phyloP scores from a whole-genome alignment of 2,797 vertebrate genomes.

The Acridotheres tristis region DNA sequence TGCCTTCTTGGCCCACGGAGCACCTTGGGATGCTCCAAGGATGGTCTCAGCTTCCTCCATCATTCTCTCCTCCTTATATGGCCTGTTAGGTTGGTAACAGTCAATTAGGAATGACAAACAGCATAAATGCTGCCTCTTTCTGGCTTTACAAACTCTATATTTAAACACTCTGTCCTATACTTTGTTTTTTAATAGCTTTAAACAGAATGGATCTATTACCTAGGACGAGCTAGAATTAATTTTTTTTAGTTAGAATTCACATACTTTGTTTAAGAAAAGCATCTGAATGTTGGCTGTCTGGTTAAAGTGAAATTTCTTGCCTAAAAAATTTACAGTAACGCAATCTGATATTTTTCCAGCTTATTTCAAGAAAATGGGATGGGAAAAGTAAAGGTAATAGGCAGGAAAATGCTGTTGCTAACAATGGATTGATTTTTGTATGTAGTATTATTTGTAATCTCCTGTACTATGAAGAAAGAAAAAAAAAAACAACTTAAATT shows the following conservation, averaged over 20 bases:
- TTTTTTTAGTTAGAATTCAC: not conserved
- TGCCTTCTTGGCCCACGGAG: not conserved
- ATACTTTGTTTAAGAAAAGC: not conserved
- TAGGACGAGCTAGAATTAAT: not conserved
- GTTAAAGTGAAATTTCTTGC: not conserved
- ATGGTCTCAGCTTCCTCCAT: not conserved
- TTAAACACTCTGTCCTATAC: not conserved
- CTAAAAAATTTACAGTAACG: not conserved
- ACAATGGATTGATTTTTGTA: not conserved
- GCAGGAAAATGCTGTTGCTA: not conserved
- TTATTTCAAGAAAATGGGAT: not conserved
- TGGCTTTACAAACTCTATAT: not conserved
- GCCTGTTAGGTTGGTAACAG: not conserved
- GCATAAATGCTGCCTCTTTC: not conserved
- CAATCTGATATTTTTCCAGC: not conserved
- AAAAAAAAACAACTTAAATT: not conserved
- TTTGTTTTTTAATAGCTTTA: not conserved
- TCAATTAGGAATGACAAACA: not conserved
- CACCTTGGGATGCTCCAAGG: not conserved
- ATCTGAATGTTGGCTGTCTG: not conserved
- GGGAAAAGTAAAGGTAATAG: not conserved
- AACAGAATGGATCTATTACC: not conserved
- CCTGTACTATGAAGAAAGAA: not conserved
- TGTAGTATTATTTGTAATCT: not conserved
- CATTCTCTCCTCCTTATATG: not conserved